Percentiles rank a stretch among this genome's conserved stretches.
phyloP scores from a whole-genome alignment of 1,140 invertebrate species.

The Eueides isabella region DNA sequence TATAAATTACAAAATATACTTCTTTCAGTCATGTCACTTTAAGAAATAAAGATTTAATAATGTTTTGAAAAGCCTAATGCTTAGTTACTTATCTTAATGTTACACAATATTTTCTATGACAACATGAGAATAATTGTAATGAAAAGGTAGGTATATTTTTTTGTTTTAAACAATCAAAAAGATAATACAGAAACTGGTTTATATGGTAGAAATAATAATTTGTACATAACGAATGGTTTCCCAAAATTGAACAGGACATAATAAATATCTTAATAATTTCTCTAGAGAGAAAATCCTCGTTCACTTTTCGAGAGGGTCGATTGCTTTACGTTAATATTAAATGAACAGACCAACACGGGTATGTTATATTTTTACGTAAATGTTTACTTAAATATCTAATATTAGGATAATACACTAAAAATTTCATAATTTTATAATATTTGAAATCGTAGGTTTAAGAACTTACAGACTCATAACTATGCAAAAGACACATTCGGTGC shows the following conservation, averaged over 20 bases:
- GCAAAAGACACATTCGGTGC: no score
- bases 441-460: no score
- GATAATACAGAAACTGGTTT: neutral
- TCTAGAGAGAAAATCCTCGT: slow-evolving; percentile 17
- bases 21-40: neutral
- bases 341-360: slow-evolving; percentile 13
- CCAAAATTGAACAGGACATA: slow-evolving; percentile 10
- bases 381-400: neutral
- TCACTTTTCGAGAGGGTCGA: slow-evolving; percentile 14
- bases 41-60: neutral
- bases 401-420: neutral
- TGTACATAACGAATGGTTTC: neutral
- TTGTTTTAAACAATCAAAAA: no score
- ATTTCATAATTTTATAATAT: no score
- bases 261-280: slow-evolving; percentile 26
- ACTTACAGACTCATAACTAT: no score
- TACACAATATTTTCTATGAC: neutral
- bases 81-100: no score
- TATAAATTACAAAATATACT: neutral
- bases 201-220: neutral
- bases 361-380: neutral
- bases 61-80: no score
- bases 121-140: no score
- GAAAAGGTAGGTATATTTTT: no score
- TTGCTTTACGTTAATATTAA: slow-evolving; percentile 30